These are phyloP conservation scores for Alosa alosa DNA, from an alignment of 2,113 vertebrate species.

Conservation along the genomic window DNA sequence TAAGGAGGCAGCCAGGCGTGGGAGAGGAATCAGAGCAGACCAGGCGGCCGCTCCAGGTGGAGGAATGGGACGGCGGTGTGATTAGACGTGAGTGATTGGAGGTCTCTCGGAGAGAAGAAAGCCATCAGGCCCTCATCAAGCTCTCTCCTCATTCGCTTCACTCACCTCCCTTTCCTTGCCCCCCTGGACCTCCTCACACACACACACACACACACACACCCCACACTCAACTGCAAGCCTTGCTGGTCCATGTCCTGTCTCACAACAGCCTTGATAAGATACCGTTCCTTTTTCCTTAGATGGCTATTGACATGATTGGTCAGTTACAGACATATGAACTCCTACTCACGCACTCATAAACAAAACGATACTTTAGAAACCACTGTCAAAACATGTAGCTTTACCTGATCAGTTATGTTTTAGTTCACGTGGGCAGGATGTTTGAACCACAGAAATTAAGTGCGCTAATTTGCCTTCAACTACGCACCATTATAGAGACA, in stretches of 20 bases:
- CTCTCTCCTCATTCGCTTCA: slow-evolving; percentile 19
- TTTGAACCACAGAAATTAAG: neutral
- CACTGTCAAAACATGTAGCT: neutral
- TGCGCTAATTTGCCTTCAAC: neutral
- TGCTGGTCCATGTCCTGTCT: slow-evolving; percentile 33
- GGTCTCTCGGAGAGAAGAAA: slow-evolving; percentile 46
- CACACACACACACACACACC: too few relatives aligned
- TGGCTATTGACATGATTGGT: neutral
- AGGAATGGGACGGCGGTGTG: slow-evolving; percentile 24
- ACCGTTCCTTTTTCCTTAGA: neutral
- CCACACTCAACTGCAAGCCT: slow-evolving; percentile 12
- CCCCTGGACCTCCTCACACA: too few relatives aligned
- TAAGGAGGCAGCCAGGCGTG: slow-evolving; percentile 47
- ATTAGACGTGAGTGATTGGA: slow-evolving; percentile 43
- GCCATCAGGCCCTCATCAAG: slow-evolving; percentile 44
- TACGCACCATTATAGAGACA: neutral
- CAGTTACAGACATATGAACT: neutral
- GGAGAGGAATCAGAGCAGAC: slow-evolving; percentile 44
- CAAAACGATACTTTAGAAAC: neutral
- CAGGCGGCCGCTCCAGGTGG: slow-evolving; percentile 13
- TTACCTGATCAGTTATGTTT: neutral
- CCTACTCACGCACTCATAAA: neutral
- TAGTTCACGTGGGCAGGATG: neutral
- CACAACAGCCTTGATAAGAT: slow-evolving; percentile 30
- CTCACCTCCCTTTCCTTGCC: neutral